Evolutionary conservation across 2,888 invertebrate genomes (phyloP), one percentile per base, ranked within the genome.

Genomic region (Lasioglossum figueresi): DNA sequence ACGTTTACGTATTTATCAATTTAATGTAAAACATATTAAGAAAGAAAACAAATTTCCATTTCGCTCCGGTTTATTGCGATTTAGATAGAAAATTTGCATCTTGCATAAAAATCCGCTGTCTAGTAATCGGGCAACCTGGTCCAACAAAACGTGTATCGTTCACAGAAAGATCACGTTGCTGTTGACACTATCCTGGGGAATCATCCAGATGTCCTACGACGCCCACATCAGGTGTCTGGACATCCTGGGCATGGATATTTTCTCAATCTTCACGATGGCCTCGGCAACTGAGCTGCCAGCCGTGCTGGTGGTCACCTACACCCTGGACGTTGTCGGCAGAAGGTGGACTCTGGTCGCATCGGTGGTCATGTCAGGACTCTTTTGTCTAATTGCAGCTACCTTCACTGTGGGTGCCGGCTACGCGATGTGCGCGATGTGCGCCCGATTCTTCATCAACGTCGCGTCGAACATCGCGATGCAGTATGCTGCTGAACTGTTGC

Each of bases 401-500:
- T 2, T 76, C 14, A 97, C 98, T 10, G 94, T 96, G 76, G 97
- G 97, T 43, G 96, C 96, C 0, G 96, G 96, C 0, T 97, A 97
- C 76, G 97, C 97, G 0, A 95, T 97, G 0, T 95, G 98, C 76
- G 98, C 98, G 31, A 97, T 98, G 85, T 95, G 97, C 84, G 98
- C 98, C 3, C 95, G 98, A 14, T 97, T 98, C 89, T 97, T 97
- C 81, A 97, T 98, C 34, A 98, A 98, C 94, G 97, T 98, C 70
- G 97, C 98, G 0, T 98, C 98, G 94, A 98, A 98, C 95, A 98
- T 98, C 84, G 98, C 98, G 0, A 96, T 98, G 0, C 98, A 98
- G 91, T 98, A 98, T 95, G 98, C 98, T 0, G 98, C 98, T 0
- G 98, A 98, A 93, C 94, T 98, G 8, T 94, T 98, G 23, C 98